Conservation (phyloP, 2,797 vertebrate species). For the Melanotaenia pygmaea region DNA sequence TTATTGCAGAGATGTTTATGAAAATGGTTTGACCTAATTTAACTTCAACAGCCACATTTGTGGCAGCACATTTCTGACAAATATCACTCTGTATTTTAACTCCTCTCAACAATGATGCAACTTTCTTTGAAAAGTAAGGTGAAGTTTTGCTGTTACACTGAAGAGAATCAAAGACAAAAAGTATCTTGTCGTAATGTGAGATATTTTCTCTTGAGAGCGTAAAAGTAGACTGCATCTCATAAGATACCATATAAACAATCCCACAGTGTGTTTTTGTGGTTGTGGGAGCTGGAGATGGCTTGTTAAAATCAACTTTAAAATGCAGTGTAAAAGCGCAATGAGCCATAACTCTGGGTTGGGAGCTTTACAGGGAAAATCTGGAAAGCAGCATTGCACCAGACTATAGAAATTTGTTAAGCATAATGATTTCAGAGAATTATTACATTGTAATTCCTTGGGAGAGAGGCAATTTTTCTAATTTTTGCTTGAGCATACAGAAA, state of each 20-base stretch:
- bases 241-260: constrained; percentile 28
- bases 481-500: constrained; percentile 5
- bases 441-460: neutral
- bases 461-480: constrained; percentile 4
- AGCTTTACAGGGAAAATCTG: constrained; percentile 11
- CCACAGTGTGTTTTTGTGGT: constrained; percentile 25
- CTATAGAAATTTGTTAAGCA: neutral
- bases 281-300: constrained; percentile 40
- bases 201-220: constrained; percentile 28
- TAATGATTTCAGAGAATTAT: constrained; percentile 14
- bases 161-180: constrained; percentile 27
- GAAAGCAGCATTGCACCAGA: neutral
- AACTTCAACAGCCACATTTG: constrained; percentile 15
- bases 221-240: constrained; percentile 26
- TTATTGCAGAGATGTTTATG: constrained; percentile 1
- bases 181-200: constrained; percentile 30
- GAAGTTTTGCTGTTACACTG: constrained; percentile 23
- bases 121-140: constrained; percentile 4
- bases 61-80: constrained; percentile 3
- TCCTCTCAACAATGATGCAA: constrained; percentile 21
- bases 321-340: constrained; percentile 41
- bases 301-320: constrained; percentile 54
- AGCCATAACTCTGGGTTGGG: constrained; percentile 32
- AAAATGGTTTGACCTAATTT: constrained; percentile 27
- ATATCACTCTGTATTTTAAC: constrained; percentile 26